Evolutionary conservation across 2,113 vertebrate genomes (phyloP).

Genomic region (Atherinomorus stipes): DNA sequence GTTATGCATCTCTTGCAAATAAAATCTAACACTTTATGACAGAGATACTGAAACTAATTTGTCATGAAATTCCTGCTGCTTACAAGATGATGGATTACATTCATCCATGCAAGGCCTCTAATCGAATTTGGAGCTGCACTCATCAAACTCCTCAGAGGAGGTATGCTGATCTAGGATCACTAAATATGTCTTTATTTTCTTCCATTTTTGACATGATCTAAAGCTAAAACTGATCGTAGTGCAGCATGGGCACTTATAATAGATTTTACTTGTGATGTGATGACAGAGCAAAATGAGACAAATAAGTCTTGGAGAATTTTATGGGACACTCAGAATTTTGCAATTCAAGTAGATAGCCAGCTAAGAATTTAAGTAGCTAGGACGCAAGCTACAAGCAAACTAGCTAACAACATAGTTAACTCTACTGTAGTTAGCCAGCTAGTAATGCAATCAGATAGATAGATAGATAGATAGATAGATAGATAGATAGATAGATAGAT

Average conservation of each 20-base stretch:
- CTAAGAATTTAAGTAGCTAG: not conserved
- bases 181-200: constrained; percentile 71
- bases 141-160: constrained; percentile 73
- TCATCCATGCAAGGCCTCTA: constrained; percentile 73
- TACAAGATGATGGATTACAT: constrained; percentile 80
- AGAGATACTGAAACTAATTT: constrained; percentile 70
- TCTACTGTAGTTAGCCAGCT: too few relatives aligned
- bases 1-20: constrained; percentile 52
- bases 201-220: constrained; percentile 64
- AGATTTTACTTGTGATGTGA: constrained; percentile 61
- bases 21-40: constrained; percentile 68
- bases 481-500: not conserved
- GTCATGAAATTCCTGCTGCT: constrained; percentile 70
- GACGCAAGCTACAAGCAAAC: not conserved
- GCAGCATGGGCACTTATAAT: constrained; percentile 69
- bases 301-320: constrained; percentile 16
- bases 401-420: too few relatives aligned
- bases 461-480: too few relatives aligned
- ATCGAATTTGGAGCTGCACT: constrained; percentile 74
- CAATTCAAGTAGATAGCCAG: not conserved
- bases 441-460: too few relatives aligned
- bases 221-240: constrained; percentile 64
- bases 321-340: not conserved
- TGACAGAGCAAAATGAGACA: constrained; percentile 43
- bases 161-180: constrained; percentile 68